Percentiles rank a stretch among this genome's conserved stretches.
Evolutionary conservation across 2,797 vertebrate species (phyloP).

Genomic region (Pyrocephalus nanus): DNA sequence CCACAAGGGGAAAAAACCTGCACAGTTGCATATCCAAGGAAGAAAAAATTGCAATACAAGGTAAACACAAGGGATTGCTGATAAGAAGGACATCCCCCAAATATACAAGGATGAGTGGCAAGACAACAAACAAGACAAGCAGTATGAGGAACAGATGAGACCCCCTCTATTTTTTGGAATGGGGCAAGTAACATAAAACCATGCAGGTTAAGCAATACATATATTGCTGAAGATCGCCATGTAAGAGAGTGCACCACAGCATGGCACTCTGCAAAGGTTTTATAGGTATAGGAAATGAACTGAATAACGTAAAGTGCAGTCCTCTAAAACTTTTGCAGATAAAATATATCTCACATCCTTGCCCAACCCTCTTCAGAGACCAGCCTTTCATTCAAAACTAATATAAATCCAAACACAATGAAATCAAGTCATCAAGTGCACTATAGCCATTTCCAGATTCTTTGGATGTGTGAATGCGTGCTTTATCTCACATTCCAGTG

Average conservation of each 20-base stretch:
- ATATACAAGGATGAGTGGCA: not conserved
- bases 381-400: not conserved
- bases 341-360: not conserved
- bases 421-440: not conserved
- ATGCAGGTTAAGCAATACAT: not conserved
- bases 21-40: not conserved
- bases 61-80: not conserved
- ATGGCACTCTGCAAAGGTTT: not conserved
- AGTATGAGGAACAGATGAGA: not conserved
- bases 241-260: not conserved
- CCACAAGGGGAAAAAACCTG: not conserved
- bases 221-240: not conserved
- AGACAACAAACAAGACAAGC: not conserved
- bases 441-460: not conserved
- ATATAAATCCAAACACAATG: not conserved
- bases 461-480: not conserved
- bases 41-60: not conserved
- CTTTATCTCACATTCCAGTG: not conserved
- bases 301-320: not conserved
- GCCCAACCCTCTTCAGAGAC: not conserved
- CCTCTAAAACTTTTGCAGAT: not conserved
- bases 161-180: rapidly evolving
- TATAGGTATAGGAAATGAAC: not conserved
- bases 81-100: not conserved
- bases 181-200: not conserved